Percentiles rank a stretch among this genome's conserved stretches.
Conservation (phyloP, 1,140 invertebrate species). For the Xylocopa sonorina region DNA sequence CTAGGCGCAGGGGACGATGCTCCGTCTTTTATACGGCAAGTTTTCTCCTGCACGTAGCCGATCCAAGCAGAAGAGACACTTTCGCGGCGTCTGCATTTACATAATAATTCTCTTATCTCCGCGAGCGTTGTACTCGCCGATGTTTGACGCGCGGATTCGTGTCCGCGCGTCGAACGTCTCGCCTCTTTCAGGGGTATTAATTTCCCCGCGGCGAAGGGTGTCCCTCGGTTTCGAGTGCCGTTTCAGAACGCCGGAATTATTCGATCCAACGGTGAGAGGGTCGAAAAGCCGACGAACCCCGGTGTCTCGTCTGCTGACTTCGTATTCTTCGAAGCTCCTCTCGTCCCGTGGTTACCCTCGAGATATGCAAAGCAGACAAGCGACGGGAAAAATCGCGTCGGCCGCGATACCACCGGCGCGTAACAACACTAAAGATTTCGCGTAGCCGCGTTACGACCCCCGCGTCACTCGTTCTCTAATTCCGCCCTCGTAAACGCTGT, state of each 20-base stretch:
- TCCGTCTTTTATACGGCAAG: no score
- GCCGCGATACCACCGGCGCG: no score
- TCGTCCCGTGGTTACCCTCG: neutral
- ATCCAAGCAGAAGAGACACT: neutral
- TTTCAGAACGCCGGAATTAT: neutral
- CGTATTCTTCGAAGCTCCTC: neutral
- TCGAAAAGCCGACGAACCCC: neutral
- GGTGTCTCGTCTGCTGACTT: neutral
- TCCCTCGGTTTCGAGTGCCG: neutral
- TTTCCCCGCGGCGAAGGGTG: neutral
- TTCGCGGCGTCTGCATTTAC: no score
- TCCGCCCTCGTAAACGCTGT: neutral
- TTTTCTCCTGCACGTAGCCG: neutral
- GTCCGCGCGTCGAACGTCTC: neutral
- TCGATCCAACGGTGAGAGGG: neutral
- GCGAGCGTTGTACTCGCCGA: no score
- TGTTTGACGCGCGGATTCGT: no score
- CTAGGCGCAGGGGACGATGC: no score
- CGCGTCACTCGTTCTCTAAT: conserved; percentile 12
- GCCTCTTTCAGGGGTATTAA: neutral
- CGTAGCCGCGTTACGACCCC: neutral
- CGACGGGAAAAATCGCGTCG: neutral
- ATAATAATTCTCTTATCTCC: neutral
- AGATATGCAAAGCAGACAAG: neutral
- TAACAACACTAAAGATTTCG: neutral